phyloP scores from a whole-genome alignment of 2,113 vertebrate genomes.

The Rousettus leschenaultii region DNA sequence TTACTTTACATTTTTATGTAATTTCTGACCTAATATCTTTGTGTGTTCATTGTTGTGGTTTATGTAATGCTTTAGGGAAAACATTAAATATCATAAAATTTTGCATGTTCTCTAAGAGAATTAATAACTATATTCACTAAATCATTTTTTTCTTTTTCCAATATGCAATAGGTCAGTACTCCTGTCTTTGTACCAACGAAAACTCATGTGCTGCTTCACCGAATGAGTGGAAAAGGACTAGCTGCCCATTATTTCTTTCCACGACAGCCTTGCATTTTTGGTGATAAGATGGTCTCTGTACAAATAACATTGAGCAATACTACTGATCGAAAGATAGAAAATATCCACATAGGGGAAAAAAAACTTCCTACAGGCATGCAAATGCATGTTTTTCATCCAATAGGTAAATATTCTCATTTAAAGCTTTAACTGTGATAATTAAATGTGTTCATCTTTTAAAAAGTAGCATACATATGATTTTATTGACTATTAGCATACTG shows the following conservation, averaged over 20 bases:
- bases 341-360: conserved; percentile 88
- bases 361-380: conserved; percentile 84
- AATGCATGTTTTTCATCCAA: conserved; percentile 89
- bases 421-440: not conserved
- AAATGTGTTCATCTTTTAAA: conserved; percentile 37
- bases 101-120: not conserved
- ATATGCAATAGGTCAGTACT: conserved; percentile 82
- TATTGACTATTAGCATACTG: not conserved
- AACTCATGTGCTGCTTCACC: conserved; percentile 91
- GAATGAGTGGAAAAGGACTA: conserved; percentile 95
- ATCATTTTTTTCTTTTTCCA: conserved; percentile 6
- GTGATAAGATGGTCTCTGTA: conserved; percentile 90
- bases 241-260: conserved; percentile 92
- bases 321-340: conserved; percentile 88
- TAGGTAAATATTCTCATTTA: conserved; percentile 81
- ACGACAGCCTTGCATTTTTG: conserved; percentile 89
- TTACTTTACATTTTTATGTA: conserved; percentile 3
- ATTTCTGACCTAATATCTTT: conserved; percentile 1
- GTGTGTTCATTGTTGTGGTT: not conserved
- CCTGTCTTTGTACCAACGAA: conserved; percentile 88
- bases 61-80: not conserved
- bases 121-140: conserved; percentile 39
- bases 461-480: not conserved
- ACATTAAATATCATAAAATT: not conserved
- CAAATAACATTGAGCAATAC: conserved; percentile 90